A percentile compares a stretch with the other conserved stretches of the same genome.
Conservation (phyloP, 2,888 invertebrate species). For the Mellilla xanthometata region DNA sequence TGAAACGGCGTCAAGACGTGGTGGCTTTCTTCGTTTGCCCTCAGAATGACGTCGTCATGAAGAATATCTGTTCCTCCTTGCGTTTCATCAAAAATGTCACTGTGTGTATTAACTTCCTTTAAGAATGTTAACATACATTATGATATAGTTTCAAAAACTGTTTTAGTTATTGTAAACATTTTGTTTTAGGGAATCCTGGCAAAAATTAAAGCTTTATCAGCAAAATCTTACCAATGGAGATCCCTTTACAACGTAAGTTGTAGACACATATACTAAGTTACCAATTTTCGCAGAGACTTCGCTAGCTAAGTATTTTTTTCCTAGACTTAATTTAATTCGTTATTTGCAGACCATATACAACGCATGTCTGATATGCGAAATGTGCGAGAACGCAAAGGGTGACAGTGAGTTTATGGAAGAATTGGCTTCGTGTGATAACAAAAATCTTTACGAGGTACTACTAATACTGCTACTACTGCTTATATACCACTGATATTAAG, state of each 20-base stretch:
- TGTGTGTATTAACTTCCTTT: conserved; percentile 60
- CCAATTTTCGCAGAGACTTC: no score
- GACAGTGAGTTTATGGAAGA: conserved; percentile 75
- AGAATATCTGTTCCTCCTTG: conserved; percentile 84
- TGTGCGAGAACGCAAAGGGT: conserved; percentile 78
- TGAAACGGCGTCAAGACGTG: conserved; percentile 86
- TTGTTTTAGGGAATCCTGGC: conserved; percentile 80
- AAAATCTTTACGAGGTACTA: conserved; percentile 77
- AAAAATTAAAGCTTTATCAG: conserved; percentile 85
- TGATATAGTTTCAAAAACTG: not conserved
- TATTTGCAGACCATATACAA: conserved; percentile 85
- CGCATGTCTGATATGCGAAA: conserved; percentile 85
- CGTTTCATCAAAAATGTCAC: conserved; percentile 84
- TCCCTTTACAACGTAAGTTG: conserved; percentile 85
- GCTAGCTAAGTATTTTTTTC: no score
- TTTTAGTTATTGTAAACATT: not conserved
- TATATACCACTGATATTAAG: no score
- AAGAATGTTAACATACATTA: not conserved
- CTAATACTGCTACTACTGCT: no score
- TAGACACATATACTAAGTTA: no score
- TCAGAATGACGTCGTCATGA: conserved; percentile 83
- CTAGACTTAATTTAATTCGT: no score
- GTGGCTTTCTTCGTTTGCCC: conserved; percentile 86
- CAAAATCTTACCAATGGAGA: conserved; percentile 86
- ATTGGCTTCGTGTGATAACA: conserved; percentile 71